Conservation (phyloP, 2,888 invertebrate genomes). For the Punctoribates punctum region DNA sequence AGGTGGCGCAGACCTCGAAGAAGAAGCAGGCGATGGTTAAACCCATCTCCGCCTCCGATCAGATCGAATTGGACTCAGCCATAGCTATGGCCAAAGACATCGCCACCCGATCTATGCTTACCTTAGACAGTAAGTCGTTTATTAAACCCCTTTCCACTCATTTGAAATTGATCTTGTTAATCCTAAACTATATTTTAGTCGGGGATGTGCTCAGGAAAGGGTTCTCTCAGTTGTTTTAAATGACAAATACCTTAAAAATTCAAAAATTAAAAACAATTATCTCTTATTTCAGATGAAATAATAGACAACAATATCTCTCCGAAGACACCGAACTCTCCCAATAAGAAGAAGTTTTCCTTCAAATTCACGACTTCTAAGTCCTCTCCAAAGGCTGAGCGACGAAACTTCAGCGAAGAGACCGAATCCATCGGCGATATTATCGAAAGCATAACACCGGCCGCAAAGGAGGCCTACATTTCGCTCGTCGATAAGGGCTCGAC, state of each 20-base stretch:
- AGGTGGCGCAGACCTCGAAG: slow-evolving; percentile 43
- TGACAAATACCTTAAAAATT: too few relatives aligned
- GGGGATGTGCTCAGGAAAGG: too few relatives aligned
- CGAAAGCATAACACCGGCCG: slow-evolving; percentile 81
- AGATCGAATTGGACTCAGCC: slow-evolving; percentile 83
- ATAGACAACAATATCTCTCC: slow-evolving; percentile 50
- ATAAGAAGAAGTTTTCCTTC: slow-evolving; percentile 75
- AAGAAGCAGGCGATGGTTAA: slow-evolving; percentile 67
- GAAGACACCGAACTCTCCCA: slow-evolving; percentile 63
- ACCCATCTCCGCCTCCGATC: slow-evolving; percentile 87
- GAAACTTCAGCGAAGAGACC: slow-evolving; percentile 86
- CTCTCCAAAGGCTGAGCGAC: slow-evolving; percentile 65
- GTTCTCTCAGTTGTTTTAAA: too few relatives aligned
- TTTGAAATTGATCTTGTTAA: not conserved
- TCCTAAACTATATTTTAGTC: too few relatives aligned
- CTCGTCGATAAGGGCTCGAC: slow-evolving; percentile 69
- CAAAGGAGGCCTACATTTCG: slow-evolving; percentile 86
- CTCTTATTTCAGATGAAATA: slow-evolving; percentile 17
- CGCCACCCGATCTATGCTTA: slow-evolving; percentile 60
- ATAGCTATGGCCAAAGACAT: slow-evolving; percentile 90
- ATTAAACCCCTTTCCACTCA: not conserved
- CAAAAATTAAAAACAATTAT: too few relatives aligned
- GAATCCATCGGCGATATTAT: slow-evolving; percentile 80
- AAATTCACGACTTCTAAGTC: slow-evolving; percentile 57
- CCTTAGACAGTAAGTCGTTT: slow-evolving; percentile 11